phyloP scores from a whole-genome alignment of 92 coral and sea anemone species.

The Desmophyllum pertusum region DNA sequence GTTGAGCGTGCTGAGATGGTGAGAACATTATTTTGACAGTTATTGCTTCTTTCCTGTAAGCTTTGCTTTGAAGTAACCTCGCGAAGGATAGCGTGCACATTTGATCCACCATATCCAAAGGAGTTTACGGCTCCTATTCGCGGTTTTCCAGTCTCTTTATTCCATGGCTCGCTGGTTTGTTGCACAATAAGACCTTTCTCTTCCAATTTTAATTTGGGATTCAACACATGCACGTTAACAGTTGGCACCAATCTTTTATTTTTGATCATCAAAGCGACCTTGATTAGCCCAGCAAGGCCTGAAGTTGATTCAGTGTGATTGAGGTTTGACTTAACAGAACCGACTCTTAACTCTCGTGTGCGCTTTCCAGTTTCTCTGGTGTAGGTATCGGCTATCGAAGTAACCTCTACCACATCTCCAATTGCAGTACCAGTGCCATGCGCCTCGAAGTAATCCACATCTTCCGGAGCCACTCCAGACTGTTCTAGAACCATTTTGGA shows the following conservation, averaged over 20 bases:
- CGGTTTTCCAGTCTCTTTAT: conserved; percentile 50
- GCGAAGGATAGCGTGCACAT: conserved; percentile 74
- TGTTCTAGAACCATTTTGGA: conserved; percentile 58
- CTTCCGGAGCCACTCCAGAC: conserved; percentile 60
- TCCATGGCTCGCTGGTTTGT: conserved; percentile 66
- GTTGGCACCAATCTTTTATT: conserved; percentile 74
- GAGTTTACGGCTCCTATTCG: conserved; percentile 82
- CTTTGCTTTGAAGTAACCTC: conserved; percentile 43
- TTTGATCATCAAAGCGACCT: conserved; percentile 80
- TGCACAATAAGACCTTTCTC: conserved; percentile 80
- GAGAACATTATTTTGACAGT: conserved; percentile 31
- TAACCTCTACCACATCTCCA: conserved; percentile 81
- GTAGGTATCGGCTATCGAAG: conserved; percentile 70
- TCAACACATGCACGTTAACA: conserved; percentile 53
- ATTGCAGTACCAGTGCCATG: conserved; percentile 92
- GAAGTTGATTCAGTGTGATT: conserved; percentile 90
- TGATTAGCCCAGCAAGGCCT: conserved; percentile 80
- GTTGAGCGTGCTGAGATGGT: conserved; percentile 75
- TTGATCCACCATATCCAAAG: conserved; percentile 92
- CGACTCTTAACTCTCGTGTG: conserved; percentile 60
- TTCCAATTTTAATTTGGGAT: conserved; percentile 66
- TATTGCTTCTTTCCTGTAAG: neutral
- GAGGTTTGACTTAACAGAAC: conserved; percentile 86
- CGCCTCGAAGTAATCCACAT: conserved; percentile 78
- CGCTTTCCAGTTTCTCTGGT: conserved; percentile 28